Percentiles rank a stretch among this genome's conserved stretches.
These are phyloP conservation scores for Erebia aethiops DNA, from an alignment of 2,888 invertebrate species.

Conservation along the genomic window DNA sequence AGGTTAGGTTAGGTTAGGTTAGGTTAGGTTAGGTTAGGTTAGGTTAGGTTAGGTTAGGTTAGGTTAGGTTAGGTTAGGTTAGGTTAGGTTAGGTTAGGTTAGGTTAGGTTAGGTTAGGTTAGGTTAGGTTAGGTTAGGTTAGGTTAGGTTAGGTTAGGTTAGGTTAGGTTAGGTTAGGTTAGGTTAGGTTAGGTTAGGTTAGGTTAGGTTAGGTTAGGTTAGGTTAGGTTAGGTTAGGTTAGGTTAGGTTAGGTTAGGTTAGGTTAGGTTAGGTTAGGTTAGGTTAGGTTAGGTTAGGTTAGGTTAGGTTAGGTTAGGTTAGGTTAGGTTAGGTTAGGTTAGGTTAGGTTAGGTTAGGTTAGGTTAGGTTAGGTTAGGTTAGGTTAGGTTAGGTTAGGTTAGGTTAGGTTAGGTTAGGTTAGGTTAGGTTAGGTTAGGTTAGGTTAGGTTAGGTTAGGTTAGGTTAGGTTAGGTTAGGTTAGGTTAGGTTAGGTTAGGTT, in stretches of 20 bases:
- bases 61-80: slow-evolving; percentile 2
- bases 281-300: slow-evolving; percentile 2
- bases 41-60: neutral
- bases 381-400: slow-evolving; percentile 2
- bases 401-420: slow-evolving; percentile 2
- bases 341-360: slow-evolving; percentile 2
- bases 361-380: slow-evolving; percentile 2
- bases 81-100: slow-evolving; percentile 2
- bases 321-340: slow-evolving; percentile 2
- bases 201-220: slow-evolving; percentile 2
- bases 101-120: slow-evolving; percentile 2
- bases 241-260: slow-evolving; percentile 2
- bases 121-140: slow-evolving; percentile 2
- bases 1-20: slow-evolving; percentile 7
- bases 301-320: slow-evolving; percentile 2
- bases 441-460: slow-evolving; percentile 44
- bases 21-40: slow-evolving; percentile 7
- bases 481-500: slow-evolving; percentile 44
- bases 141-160: slow-evolving; percentile 2
- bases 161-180: slow-evolving; percentile 2
- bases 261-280: slow-evolving; percentile 2
- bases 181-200: slow-evolving; percentile 2
- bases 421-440: slow-evolving; percentile 38
- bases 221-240: slow-evolving; percentile 2
- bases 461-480: slow-evolving; percentile 43